Evolutionary conservation across 2,797 vertebrate species (phyloP).

Genomic region (Anas bahamensis): DNA sequence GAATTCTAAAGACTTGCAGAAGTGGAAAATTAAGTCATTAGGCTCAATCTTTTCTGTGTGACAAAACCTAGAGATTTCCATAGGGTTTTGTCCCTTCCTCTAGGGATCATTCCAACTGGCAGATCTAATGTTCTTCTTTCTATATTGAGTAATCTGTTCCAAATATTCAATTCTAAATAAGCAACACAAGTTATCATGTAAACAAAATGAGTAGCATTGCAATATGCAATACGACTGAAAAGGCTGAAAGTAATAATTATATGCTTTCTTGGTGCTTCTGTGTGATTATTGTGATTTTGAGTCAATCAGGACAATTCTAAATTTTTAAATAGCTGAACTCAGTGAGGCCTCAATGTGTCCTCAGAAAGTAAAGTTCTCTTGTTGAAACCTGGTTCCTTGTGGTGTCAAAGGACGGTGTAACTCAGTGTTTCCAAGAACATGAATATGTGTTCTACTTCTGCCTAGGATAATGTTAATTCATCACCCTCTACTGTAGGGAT

Average conservation of each 20-base stretch:
- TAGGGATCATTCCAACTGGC: background rate
- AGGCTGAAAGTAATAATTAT: background rate
- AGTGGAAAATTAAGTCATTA: background rate
- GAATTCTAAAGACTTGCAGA: background rate
- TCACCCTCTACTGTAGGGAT: background rate
- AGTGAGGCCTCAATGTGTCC: background rate
- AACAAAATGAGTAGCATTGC: background rate
- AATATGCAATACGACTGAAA: background rate
- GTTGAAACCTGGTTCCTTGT: background rate
- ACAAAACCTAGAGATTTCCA: background rate
- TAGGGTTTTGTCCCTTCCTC: background rate
- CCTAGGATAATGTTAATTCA: accelerated
- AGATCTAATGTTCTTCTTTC: background rate
- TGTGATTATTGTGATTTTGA: background rate
- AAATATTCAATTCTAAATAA: background rate
- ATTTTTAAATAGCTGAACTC: background rate
- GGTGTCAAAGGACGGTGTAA: background rate
- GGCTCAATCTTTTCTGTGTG: background rate
- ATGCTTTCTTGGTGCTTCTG: background rate
- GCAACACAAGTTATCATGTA: background rate
- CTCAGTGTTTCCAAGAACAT: background rate
- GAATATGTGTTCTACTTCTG: background rate
- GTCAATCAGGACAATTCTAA: background rate
- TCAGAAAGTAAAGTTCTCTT: background rate
- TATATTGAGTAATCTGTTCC: background rate